These are phyloP conservation scores for Liparis tanakae DNA, from an alignment of 2,797 vertebrate genomes.

Conservation along the genomic window DNA sequence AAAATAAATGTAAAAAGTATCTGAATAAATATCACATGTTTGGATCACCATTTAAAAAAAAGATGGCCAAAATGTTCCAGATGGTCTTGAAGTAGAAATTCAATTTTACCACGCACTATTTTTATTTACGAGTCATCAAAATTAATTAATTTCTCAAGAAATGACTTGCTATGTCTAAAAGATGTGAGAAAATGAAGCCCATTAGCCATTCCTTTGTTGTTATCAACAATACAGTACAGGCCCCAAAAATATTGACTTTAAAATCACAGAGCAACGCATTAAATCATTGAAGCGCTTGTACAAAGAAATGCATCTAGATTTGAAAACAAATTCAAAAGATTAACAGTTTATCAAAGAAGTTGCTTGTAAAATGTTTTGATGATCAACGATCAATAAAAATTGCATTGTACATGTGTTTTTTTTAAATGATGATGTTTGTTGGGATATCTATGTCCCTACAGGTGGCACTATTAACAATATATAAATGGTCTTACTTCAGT, in stretches of 20 bases:
- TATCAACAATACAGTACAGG: background rate
- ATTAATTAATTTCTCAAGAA: background rate
- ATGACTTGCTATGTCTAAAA: background rate
- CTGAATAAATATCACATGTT: no score
- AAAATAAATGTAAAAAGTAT: no score
- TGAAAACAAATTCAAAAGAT: no score
- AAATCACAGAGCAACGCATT: background rate
- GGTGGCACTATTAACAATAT: no score
- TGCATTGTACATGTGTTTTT: no score
- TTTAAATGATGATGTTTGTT: background rate
- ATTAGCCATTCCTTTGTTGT: background rate
- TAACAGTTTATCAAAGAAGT: no score
- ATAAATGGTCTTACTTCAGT: no score
- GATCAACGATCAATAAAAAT: background rate
- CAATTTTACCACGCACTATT: background rate
- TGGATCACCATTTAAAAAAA: background rate
- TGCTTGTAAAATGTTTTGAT: no score
- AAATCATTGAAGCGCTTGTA: background rate
- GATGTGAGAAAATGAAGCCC: background rate
- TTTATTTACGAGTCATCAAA: background rate
- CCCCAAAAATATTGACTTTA: no score
- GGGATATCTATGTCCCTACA: no score
- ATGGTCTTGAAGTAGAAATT: background rate
- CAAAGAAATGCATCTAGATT: background rate
- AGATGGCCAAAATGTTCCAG: background rate